Base-by-base conservation (phyloP, 2,113 vertebrate genomes). In the Rhipidura dahli region DNA sequence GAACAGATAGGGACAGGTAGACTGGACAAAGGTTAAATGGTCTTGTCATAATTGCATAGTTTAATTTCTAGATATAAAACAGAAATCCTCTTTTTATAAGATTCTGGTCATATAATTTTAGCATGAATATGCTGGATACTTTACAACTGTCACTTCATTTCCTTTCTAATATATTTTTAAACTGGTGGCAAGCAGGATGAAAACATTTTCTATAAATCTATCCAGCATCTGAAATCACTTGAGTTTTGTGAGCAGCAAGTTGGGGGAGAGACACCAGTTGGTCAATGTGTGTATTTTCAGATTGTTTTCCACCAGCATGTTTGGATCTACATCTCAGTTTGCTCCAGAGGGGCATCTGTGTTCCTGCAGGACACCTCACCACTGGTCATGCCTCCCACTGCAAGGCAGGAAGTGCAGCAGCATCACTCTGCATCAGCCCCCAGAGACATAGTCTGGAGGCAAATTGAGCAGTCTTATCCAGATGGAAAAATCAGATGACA, bases 401-500 rank as follows among this genome's bases (percentile, higher is more conserved):
- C 0, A 0, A n/a, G 45, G 82, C 49, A 35, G 45, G 65, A 65
- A 93, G 78, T 7, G 39, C 26, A 1, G 77, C 80, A 76, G 61
- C 89, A 70, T 23, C 5, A 1, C 81, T 95, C 37, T 8, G 14
- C n/a, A 15, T 35, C 13, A 2, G 33, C 33, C 93, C 78, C 44
- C 33, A 0, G 71, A 82, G 86, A 93, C 79, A 39, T 59, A 65
- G 80, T 53, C 83, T 80, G 88, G 69, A 71, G 64, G 81, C 75
- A 1, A 95, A 85, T 19, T 82, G 87, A 93, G 93, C 95, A 97
- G 68, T 76, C 65, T 75, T 90, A 94, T 93, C 93, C 95, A 97
- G 96, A 97, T 81, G 96, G 94, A 94, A 92, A 80, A 96, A 81
- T 94, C 91, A 80, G 69, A 97, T 79, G 73, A 95, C 65, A 89